Evolutionary conservation across 2,888 invertebrate species (phyloP), one percentile per base, ranked within the genome.

Genomic region (Poecilobothrus nobilitatus): DNA sequence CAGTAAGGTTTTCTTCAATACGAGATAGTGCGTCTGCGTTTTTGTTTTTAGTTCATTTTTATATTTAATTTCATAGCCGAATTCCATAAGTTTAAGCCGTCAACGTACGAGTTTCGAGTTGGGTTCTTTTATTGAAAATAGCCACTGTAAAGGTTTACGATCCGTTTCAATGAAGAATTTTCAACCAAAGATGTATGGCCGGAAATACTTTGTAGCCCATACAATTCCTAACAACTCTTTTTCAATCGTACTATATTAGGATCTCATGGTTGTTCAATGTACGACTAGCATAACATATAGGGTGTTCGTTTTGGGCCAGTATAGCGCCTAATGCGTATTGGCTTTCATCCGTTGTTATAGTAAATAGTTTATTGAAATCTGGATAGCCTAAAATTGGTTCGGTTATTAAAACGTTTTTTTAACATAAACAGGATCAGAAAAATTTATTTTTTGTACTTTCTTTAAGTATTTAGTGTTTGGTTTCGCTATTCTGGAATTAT

Each of bases 401-500:
- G 68, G 69, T 1, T 68, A 15, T 63, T 70, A 53, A 20, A 70
- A 70, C 21, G 63, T 67, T 2, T 33, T 44, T n/a, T 21, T n/a
- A n/a, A n/a, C n/a, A n/a, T 69, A 69, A 33, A 69, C 67, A 5
- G 67, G 41, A 18, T 70, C 68, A 12, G 44, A 44, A 68, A 68
- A 64, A 68, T 70, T 63, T 7, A 69, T 1, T 70, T n/a, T n/a
- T n/a, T n/a, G n/a, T n/a, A n/a, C n/a, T n/a, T n/a, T n/a, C n/a
- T n/a, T n/a, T n/a, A n/a, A 61, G 18, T 34, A 71, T 67, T 61
- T 69, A 10, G 44, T 44, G 3, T 10, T 44, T 3, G 70, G 70
- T 27, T 68, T 41, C 33, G 62, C 68, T 21, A 71, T 66, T 41
- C 15, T 81, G 79, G 68, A 80, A 81, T 68, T 75, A 74, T 21